Conservation (phyloP, 1,140 invertebrate genomes). For the Hyles vespertilio region DNA sequence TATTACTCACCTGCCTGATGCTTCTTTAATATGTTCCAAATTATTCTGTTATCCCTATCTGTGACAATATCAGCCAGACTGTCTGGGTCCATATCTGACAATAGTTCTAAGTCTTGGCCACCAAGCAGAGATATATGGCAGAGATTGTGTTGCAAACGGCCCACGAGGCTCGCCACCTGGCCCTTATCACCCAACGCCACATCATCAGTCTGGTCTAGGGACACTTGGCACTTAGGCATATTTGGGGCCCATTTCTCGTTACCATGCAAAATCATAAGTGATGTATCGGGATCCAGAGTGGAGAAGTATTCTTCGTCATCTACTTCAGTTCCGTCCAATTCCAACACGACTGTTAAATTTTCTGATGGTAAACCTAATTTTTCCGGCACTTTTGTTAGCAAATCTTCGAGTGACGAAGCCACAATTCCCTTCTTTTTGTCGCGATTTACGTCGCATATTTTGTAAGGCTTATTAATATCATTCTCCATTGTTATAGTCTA, state of each 20-base stretch:
- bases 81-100: constrained; percentile 91
- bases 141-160: constrained; percentile 84
- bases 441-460: constrained; percentile 80
- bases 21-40: constrained; percentile 90
- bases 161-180: constrained; percentile 80
- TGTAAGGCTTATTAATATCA: constrained; percentile 71
- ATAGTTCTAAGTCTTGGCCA: constrained; percentile 85
- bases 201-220: constrained; percentile 83
- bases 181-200: constrained; percentile 74
- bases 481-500: constrained; percentile 55
- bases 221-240: constrained; percentile 76
- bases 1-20: constrained; percentile 81
- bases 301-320: constrained; percentile 93
- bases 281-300: constrained; percentile 88
- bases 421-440: constrained; percentile 88
- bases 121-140: constrained; percentile 88
- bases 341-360: constrained; percentile 85
- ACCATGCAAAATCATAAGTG: constrained; percentile 85
- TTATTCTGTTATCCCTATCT: constrained; percentile 84
- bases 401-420: constrained; percentile 84
- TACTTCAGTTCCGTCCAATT: constrained; percentile 91
- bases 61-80: constrained; percentile 86
- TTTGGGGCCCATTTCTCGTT: constrained; percentile 83
- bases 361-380: constrained; percentile 79
- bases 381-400: constrained; percentile 81